These are phyloP conservation scores for Macrotrachela quadricornifera DNA, from an alignment of 1,140 invertebrate genomes.

Conservation along the genomic window DNA sequence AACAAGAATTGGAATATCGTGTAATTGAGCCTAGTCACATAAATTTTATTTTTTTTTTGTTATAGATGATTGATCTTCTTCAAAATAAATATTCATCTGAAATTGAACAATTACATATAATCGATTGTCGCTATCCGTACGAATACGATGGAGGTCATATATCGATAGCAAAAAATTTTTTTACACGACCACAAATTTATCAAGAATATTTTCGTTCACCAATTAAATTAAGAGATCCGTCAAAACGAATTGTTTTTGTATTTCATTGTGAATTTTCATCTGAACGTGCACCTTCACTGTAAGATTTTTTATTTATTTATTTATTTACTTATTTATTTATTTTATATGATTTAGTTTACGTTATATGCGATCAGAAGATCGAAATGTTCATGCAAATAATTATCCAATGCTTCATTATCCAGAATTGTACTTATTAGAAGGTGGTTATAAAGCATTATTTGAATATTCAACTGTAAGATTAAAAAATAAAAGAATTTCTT, in stretches of 20 bases:
- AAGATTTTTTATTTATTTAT: conserved; percentile 12
- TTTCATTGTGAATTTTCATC: conserved; percentile 97
- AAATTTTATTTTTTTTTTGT: too few relatives aligned
- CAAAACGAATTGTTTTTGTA: conserved; percentile 53
- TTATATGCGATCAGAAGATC: conserved; percentile 59
- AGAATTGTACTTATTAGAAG: conserved; percentile 76
- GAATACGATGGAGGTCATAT: conserved; percentile 93
- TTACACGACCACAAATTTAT: conserved; percentile 32
- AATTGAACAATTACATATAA: conserved; percentile 14
- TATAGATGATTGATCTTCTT: not conserved
- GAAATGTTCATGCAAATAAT: conserved; percentile 51
- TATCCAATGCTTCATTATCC: conserved; percentile 77
- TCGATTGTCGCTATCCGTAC: conserved; percentile 64
- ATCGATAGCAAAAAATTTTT: conserved; percentile 57
- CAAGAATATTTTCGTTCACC: conserved; percentile 16
- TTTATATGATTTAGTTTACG: conserved; percentile 40
- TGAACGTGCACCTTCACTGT: conserved; percentile 72
- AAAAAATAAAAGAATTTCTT: not conserved
- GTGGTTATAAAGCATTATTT: conserved; percentile 79
- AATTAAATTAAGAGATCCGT: conserved; percentile 19
- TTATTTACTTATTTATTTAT: not conserved
- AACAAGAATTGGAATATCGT: too few relatives aligned
- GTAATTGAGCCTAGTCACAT: too few relatives aligned
- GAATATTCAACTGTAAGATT: conserved; percentile 34
- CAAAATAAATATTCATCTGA: not conserved